Evolutionary conservation across 2,888 invertebrate species (phyloP).

Genomic region (Pristionchus maxplancki): DNA sequence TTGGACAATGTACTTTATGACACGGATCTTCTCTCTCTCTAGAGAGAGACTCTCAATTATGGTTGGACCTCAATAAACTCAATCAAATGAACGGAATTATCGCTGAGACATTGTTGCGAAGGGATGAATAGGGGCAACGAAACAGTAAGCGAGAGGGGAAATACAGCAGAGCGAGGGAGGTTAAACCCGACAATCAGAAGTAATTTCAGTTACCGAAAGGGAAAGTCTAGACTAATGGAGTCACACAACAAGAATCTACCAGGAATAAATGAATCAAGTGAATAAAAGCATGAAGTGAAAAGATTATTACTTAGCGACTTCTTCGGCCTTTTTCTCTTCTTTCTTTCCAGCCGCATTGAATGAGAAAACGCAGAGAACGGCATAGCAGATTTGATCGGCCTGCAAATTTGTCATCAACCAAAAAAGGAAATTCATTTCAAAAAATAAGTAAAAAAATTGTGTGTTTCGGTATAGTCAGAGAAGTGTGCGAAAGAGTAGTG

Average conservation of each 20-base stretch:
- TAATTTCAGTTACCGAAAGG: constrained; percentile 34
- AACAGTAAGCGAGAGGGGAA: background rate
- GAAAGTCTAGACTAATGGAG: background rate
- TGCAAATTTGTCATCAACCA: constrained; percentile 78
- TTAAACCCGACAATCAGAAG: background rate
- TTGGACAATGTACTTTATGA: constrained; percentile 5
- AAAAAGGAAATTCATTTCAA: background rate
- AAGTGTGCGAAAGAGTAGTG: constrained; percentile 44
- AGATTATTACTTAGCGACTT: background rate
- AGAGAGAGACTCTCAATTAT: background rate
- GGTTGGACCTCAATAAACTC: background rate
- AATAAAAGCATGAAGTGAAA: background rate
- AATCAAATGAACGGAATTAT: background rate
- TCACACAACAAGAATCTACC: background rate
- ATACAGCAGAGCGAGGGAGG: background rate
- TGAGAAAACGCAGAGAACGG: constrained; percentile 98
- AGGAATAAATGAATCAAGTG: constrained; percentile 1
- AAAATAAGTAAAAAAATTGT: background rate
- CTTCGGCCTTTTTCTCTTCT: constrained; percentile 21
- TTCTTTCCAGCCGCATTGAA: constrained; percentile 88
- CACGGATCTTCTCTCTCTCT: constrained; percentile 17
- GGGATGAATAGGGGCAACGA: background rate
- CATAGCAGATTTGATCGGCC: constrained; percentile 99
- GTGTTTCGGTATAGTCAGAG: constrained; percentile 17
- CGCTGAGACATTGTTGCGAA: constrained; percentile 31